These are phyloP conservation scores for Harpagoxenus sublaevis DNA, from an alignment of 2,888 invertebrate species.

Conservation along the genomic window DNA sequence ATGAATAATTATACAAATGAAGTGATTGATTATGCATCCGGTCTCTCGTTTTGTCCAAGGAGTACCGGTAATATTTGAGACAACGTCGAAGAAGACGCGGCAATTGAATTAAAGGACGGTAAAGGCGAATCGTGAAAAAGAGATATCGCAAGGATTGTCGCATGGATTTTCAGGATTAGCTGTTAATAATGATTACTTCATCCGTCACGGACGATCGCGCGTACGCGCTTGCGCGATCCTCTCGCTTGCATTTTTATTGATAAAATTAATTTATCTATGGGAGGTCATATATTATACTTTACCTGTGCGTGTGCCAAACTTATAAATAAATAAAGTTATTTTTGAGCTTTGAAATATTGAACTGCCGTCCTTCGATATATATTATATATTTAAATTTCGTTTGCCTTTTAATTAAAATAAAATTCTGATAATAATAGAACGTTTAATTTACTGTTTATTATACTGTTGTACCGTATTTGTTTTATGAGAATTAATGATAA, in stretches of 20 bases:
- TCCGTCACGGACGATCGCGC: slow-evolving; percentile 60
- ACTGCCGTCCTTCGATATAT: slow-evolving; percentile 26
- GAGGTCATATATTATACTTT: not conserved
- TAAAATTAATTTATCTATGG: slow-evolving; percentile 28
- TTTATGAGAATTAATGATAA: not conserved
- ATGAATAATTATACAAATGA: slow-evolving; percentile 47
- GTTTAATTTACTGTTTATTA: slow-evolving; percentile 5
- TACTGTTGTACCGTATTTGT: not conserved
- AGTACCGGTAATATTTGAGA: slow-evolving; percentile 55
- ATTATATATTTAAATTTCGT: not conserved
- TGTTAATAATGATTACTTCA: slow-evolving; percentile 60
- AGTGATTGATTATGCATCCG: slow-evolving; percentile 62
- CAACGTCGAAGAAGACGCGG: slow-evolving; percentile 50
- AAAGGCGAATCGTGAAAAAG: not conserved
- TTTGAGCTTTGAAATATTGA: slow-evolving; percentile 32
- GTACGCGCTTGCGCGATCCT: slow-evolving; percentile 32
- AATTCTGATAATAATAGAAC: slow-evolving; percentile 7
- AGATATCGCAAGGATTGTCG: slow-evolving; percentile 34
- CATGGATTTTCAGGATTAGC: slow-evolving; percentile 62
- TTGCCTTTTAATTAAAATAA: slow-evolving; percentile 9
- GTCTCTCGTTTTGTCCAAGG: slow-evolving; percentile 62
- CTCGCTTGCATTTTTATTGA: slow-evolving; percentile 28
- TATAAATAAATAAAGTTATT: slow-evolving; percentile 30
- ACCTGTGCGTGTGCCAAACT: slow-evolving; percentile 53
- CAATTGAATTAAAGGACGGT: slow-evolving; percentile 26